These are phyloP conservation scores for Himalopsyche anomala DNA, from an alignment of 2,888 invertebrate genomes.

Conservation along the genomic window DNA sequence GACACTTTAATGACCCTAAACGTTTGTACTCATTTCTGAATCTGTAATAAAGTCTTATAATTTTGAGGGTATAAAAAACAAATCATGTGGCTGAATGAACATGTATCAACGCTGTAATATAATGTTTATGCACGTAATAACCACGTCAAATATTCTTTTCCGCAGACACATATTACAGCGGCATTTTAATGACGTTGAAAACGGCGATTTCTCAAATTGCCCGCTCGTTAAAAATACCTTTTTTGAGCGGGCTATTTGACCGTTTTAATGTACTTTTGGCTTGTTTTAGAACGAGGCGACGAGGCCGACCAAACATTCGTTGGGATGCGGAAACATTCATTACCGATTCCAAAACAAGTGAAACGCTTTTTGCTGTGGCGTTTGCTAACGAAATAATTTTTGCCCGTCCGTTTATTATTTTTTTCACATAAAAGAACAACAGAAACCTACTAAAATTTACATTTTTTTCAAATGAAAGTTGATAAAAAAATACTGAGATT, in stretches of 20 bases:
- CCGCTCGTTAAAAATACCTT: constrained; percentile 27
- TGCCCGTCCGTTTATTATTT: not conserved
- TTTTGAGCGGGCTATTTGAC: constrained; percentile 9
- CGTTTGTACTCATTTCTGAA: too few species aligned
- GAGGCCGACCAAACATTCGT: constrained; percentile 18
- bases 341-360: constrained; percentile 24
- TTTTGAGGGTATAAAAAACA: too few species aligned
- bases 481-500: too few species aligned
- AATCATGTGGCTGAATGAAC: too few species aligned
- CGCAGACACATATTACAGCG: not conserved
- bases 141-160: not conserved
- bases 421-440: not conserved
- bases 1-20: too few species aligned
- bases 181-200: not conserved
- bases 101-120: not conserved
- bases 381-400: not conserved
- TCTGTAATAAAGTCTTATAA: too few species aligned
- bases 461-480: too few species aligned
- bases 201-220: constrained; percentile 18
- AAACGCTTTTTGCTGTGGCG: not conserved
- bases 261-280: constrained; percentile 11
- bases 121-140: not conserved
- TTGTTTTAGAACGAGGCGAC: not conserved
- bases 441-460: too few species aligned
- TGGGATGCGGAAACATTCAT: constrained; percentile 33